Base-by-base conservation (phyloP, 2,888 invertebrate genomes). In the Gasteruption jaculator region DNA sequence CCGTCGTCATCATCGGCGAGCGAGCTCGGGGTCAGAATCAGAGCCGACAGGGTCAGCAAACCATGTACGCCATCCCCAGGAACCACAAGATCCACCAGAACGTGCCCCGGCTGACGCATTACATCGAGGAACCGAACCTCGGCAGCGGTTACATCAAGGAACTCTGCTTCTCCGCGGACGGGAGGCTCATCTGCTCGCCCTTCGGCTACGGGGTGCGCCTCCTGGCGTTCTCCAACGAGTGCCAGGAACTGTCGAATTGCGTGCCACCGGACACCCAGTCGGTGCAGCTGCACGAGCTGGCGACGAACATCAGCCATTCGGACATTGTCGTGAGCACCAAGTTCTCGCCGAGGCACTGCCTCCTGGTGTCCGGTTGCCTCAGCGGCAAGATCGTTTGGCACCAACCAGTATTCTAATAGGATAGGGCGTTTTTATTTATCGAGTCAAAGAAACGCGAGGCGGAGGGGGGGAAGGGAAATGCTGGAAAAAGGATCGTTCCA, bases 131-230 rank as follows among this genome's bases (percentile, higher is more conserved):
- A 66, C 85, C 89, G 0, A 92, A 90, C 62, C 86, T 87, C 10
- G 93, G 91, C 2, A 85, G 85, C 50, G 93, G 92, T 0, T 92
- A 88, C 57, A 94, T 95, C 41, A 95, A 95, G 70, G 95, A 94
- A 64, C 74, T 91, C 31, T 89, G 90, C 58, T 94, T 91, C 70
- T 92, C 92, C 1, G 76, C 87, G 2, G 93, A 94, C 66, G 95
- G 95, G 0, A 78, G 93, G 35, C 73, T 94, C 7, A 84, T 95
- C 19, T 91, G 91, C 63, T 94, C 93, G 0, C 94, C 95, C 0
- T 92, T 85, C 68, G 88, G 85, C 1, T 83, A 81, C 59, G 93
- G 94, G 20, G 81, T 93, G 46, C 76, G 94, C n/a, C 74, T 95
- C 3, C 72, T 95, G 16, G 83, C 86, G 0, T 88, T 93, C 55